These are phyloP conservation scores for Dicerorhinus sumatrensis DNA, from an alignment of 2,113 vertebrate genomes.

Conservation along the genomic window DNA sequence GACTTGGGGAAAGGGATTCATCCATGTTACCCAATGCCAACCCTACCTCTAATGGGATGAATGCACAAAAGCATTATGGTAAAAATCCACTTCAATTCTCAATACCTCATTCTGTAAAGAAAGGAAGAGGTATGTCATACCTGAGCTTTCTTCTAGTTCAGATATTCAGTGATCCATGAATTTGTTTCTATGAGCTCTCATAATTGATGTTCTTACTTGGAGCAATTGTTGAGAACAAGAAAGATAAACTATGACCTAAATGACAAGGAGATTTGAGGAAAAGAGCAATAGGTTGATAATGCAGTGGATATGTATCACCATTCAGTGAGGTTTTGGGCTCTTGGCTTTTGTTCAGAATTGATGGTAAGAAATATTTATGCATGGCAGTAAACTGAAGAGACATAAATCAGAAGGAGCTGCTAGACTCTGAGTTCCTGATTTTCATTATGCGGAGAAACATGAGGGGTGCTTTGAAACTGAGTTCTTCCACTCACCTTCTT, in stretches of 20 bases:
- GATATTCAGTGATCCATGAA: neutral
- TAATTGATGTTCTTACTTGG: neutral
- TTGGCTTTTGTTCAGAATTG: slow-evolving; percentile 24
- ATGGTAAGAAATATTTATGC: slow-evolving; percentile 10
- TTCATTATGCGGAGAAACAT: neutral
- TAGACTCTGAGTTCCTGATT: neutral
- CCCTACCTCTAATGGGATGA: neutral
- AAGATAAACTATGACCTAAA: neutral
- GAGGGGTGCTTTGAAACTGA: neutral
- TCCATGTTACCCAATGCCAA: neutral
- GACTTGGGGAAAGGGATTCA: neutral
- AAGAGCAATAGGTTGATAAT: neutral
- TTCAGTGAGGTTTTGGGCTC: neutral
- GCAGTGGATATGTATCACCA: neutral
- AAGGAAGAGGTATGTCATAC: neutral
- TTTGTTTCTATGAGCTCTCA: neutral
- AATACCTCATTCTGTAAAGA: neutral
- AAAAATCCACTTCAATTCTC: neutral
- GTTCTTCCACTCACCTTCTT: neutral
- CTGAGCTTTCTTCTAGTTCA: neutral
- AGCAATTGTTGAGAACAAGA: neutral
- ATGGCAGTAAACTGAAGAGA: neutral
- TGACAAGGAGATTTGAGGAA: neutral
- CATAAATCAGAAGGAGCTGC: neutral
- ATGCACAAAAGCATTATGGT: neutral